Conservation (phyloP, 2,797 vertebrate species). For the Sitta carolinensis region DNA sequence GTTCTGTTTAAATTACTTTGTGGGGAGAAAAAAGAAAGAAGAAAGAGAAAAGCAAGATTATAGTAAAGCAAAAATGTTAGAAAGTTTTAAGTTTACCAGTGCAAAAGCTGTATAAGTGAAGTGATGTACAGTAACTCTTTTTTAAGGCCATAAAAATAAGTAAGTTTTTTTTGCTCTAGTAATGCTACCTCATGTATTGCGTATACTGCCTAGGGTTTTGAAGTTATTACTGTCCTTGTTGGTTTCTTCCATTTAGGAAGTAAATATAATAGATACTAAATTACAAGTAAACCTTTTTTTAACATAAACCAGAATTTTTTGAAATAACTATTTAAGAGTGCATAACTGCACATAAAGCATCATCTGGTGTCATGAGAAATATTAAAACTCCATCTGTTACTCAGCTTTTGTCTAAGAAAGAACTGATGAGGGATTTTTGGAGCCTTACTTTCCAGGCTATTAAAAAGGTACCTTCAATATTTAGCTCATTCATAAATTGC, state of each 20-base stretch:
- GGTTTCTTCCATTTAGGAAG: background rate
- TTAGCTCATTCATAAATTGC: slow-evolving; percentile 31
- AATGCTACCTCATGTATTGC: background rate
- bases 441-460: background rate
- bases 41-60: background rate
- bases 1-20: background rate
- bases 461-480: background rate
- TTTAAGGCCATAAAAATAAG: background rate
- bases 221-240: background rate
- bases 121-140: background rate
- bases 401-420: background rate
- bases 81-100: background rate
- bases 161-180: background rate
- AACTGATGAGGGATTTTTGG: background rate
- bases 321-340: background rate
- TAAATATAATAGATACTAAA: background rate
- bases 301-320: background rate
- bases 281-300: background rate
- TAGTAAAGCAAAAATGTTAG: background rate
- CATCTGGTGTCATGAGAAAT: slow-evolving; percentile 7
- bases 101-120: background rate
- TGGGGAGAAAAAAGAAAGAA: background rate
- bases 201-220: background rate
- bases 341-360: background rate
- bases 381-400: slow-evolving; percentile 43